Evolutionary conservation across 2,888 invertebrate genomes (phyloP), one percentile per base, ranked within the genome.

Genomic region (Melanophora roralis): DNA sequence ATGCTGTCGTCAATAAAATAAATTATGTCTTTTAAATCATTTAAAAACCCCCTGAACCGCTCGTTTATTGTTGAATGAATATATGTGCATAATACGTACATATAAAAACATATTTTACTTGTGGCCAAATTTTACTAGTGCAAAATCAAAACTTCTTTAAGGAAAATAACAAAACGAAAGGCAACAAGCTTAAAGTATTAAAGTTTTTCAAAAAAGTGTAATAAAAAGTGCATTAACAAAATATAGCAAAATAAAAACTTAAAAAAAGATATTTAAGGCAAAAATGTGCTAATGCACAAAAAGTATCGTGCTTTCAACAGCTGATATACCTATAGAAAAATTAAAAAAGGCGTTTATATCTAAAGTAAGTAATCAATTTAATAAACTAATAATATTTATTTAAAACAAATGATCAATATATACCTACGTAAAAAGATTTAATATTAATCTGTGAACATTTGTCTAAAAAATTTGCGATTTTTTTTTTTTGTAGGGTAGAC

Each of bases 41-140:
- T 2, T 40, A 5, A 8, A 43, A 32, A 47, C 7, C 38, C n/a
- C 23, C 43, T 27, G 23, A 3, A 12, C 47, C n/a, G n/a, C n/a
- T n/a, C n/a, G n/a, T n/a, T n/a, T n/a, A n/a, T n/a, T n/a, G n/a
- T n/a, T n/a, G n/a, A 51, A n/a, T 38, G 32, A 40, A 19, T 19
- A 27, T 65, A 5, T 16, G 51, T 45, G 27, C 16, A 49, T 23
- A 9, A 36, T 51, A 27, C 7, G 36, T 36, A 45, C 9, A 3
- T 19, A 19, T 16, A 19, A n/a, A 19, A 65, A 57, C 32, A n/a
- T n/a, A n/a, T 40, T 65, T 38, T 45, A 60, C 60, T 75, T 68
- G n/a, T 68, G 57, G 32, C 62, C 57, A 69, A 57, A 64, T 69
- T 71, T 71, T 27, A 27, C 76, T 57, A 77, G 62, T 69, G 45